phyloP scores from a whole-genome alignment of 1,140 invertebrate species.

The Drosophila jambulina region DNA sequence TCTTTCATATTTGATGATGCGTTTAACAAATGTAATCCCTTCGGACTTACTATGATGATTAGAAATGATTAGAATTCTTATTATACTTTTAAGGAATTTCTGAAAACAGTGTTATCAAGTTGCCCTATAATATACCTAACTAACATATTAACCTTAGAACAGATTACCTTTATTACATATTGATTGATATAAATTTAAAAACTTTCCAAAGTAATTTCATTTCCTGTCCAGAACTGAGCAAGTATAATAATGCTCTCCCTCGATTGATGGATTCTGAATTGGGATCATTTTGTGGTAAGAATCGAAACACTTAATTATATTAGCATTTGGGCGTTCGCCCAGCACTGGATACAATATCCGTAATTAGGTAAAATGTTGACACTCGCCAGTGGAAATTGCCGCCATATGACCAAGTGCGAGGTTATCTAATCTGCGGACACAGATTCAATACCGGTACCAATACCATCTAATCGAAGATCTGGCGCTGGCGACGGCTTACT shows the following conservation, averaged over 20 bases:
- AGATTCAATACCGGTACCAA: constrained; percentile 13
- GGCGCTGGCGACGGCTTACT: constrained; percentile 20
- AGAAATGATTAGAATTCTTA: no score
- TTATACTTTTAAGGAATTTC: background rate
- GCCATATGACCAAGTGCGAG: constrained; percentile 10
- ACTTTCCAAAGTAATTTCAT: background rate
- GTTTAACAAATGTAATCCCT: background rate
- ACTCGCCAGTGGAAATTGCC: constrained; percentile 13
- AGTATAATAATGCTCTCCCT: no score
- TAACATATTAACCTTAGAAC: no score
- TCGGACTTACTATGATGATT: no score
- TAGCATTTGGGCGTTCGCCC: background rate
- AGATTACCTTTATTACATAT: no score
- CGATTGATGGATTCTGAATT: background rate
- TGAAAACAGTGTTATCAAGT: no score
- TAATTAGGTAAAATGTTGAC: constrained; percentile 26
- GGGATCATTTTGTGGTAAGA: background rate
- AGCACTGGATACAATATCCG: background rate
- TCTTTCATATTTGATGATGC: no score
- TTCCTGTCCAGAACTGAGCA: rapidly evolving
- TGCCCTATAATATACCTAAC: background rate
- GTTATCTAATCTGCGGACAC: constrained; percentile 26
- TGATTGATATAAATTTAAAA: no score
- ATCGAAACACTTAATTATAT: background rate
- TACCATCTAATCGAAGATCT: constrained; percentile 39